Percentiles rank a stretch among this genome's conserved stretches.
These are phyloP conservation scores for Epizoanthus rinbou DNA, from an alignment of 92 coral and sea anemone genomes.

Conservation along the genomic window DNA sequence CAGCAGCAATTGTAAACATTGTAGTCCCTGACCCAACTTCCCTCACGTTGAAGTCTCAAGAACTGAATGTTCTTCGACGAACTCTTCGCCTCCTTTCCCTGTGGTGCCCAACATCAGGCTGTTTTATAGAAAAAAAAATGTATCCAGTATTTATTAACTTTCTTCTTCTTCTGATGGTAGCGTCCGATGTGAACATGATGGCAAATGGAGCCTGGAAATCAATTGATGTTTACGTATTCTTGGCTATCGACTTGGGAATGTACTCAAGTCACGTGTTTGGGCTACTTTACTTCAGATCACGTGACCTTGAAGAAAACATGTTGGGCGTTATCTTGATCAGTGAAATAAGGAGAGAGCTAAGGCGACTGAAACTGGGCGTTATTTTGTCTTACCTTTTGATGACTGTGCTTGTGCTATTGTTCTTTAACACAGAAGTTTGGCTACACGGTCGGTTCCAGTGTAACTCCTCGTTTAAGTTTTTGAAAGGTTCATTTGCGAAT, in stretches of 20 bases:
- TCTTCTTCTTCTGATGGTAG: constrained; percentile 47
- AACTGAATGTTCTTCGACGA: constrained; percentile 43
- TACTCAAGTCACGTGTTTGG: constrained; percentile 65
- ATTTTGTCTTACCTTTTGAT: constrained; percentile 38
- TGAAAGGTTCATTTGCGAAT: constrained; percentile 43
- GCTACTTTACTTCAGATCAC: constrained; percentile 54
- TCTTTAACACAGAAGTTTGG: constrained; percentile 63
- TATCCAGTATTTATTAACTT: constrained; percentile 51
- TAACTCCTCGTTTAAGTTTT: constrained; percentile 51
- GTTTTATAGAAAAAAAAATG: constrained; percentile 33
- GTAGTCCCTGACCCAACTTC: too few relatives aligned
- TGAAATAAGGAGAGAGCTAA: constrained; percentile 17
- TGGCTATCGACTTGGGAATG: constrained; percentile 59
- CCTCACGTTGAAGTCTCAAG: constrained; percentile 33
- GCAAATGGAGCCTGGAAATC: constrained; percentile 46
- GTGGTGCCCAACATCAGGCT: constrained; percentile 58
- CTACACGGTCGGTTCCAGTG: constrained; percentile 50
- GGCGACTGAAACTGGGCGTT: constrained; percentile 45
- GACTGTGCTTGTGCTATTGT: constrained; percentile 41
- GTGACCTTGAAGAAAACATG: constrained; percentile 60
- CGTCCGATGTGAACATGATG: constrained; percentile 26
- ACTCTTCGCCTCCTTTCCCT: constrained; percentile 60
- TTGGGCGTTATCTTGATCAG: constrained; percentile 25
- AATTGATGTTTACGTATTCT: constrained; percentile 48
- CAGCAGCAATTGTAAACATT: too few relatives aligned